These are phyloP conservation scores for Taurulus bubalis DNA, from an alignment of 2,113 vertebrate species.

Conservation along the genomic window DNA sequence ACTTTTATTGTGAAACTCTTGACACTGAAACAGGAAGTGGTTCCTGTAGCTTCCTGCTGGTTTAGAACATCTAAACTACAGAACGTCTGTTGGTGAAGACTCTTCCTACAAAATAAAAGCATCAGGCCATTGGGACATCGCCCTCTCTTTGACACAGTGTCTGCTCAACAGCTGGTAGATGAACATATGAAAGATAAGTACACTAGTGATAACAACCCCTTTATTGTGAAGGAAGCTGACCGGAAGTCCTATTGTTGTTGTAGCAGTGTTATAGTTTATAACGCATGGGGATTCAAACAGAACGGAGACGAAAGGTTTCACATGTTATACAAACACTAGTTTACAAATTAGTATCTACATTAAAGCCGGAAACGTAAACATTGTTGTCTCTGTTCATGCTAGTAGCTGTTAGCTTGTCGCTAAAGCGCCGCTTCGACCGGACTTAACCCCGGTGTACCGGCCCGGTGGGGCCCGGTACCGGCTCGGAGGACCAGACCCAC, in stretches of 20 bases:
- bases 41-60: too few species aligned
- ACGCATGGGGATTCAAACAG: not conserved
- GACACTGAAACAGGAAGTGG: not conserved
- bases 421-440: not conserved
- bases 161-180: too few species aligned
- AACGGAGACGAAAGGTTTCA: not conserved
- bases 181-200: too few species aligned
- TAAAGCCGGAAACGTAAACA: not conserved
- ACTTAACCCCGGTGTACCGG: not conserved
- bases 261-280: not conserved
- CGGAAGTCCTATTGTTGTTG: not conserved
- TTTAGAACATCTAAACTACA: not conserved
- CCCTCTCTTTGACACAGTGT: too few species aligned
- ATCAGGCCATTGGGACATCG: not conserved
- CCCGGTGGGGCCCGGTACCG: accelerated
- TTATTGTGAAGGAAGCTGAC: not conserved
- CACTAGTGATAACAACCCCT: not conserved
- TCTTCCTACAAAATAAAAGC: not conserved
- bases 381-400: not conserved
- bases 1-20: not conserved
- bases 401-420: not conserved
- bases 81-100: not conserved
- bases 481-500: accelerated
- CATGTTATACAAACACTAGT: not conserved
- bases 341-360: not conserved